Conservation (phyloP, 2,797 vertebrate species). For the Arnoldichthys spilopterus region DNA sequence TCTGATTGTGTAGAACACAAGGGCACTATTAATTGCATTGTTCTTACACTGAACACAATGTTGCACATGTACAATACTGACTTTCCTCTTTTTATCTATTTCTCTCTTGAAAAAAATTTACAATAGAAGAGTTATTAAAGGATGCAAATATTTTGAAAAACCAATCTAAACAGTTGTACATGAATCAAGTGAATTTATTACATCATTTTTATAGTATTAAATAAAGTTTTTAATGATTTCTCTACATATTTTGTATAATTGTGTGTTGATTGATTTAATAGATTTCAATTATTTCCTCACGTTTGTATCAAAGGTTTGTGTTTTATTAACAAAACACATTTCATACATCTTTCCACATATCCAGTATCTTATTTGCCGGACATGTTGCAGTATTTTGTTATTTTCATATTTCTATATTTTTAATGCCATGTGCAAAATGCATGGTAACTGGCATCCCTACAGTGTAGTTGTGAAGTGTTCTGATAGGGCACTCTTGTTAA, state of each 20-base stretch:
- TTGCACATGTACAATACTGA: not conserved
- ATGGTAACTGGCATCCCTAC: not conserved
- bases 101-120: too few relatives aligned
- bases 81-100: not conserved
- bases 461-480: not conserved
- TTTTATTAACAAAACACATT: too few relatives aligned
- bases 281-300: too few relatives aligned
- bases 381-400: not conserved
- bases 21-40: not conserved
- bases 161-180: too few relatives aligned
- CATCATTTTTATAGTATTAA: too few relatives aligned
- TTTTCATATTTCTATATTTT: not conserved
- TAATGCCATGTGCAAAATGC: not conserved
- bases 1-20: conserved; percentile 16
- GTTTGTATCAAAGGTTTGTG: too few relatives aligned
- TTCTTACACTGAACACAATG: not conserved
- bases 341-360: not conserved
- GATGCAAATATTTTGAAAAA: too few relatives aligned
- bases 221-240: too few relatives aligned
- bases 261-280: too few relatives aligned
- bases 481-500: conserved; percentile 30
- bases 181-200: too few relatives aligned
- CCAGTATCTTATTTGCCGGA: not conserved
- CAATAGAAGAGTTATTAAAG: too few relatives aligned
- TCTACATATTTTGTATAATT: too few relatives aligned